Conservation (phyloP, 2,888 invertebrate species). For the Drosophila sordidula region DNA sequence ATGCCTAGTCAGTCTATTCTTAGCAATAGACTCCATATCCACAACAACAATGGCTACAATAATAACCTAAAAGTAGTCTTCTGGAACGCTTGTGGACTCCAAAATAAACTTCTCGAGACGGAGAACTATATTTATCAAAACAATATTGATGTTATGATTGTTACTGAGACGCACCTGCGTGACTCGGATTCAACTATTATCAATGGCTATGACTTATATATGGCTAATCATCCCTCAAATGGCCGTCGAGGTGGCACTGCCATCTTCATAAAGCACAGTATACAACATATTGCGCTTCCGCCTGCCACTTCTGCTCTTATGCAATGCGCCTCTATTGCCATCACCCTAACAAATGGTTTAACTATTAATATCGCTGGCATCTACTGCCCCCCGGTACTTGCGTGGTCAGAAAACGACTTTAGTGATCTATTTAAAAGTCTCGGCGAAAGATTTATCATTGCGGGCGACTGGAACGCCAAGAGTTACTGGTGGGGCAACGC, state of each 20-base stretch:
- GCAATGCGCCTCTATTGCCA: not conserved
- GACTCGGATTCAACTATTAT: not conserved
- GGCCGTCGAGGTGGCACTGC: not conserved
- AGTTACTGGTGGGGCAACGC: conserved; percentile 2
- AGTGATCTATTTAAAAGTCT: not conserved
- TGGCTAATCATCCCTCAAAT: conserved; percentile 1
- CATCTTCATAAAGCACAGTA: not conserved
- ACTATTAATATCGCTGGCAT: not conserved
- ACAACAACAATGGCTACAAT: too few relatives aligned
- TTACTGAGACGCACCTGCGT: not conserved
- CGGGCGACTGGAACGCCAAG: not conserved
- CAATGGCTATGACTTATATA: not conserved
- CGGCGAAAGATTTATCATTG: not conserved
- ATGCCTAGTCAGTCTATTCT: not conserved
- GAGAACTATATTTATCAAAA: not conserved
- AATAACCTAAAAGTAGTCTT: not conserved
- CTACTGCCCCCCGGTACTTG: not conserved
- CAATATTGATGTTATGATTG: not conserved
- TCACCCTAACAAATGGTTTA: not conserved
- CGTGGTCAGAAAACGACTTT: not conserved
- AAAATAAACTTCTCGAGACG: not conserved
- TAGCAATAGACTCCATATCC: too few relatives aligned
- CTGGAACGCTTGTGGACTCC: conserved; percentile 6
- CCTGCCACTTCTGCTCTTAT: not conserved
- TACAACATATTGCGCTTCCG: not conserved